Percentiles rank a stretch among this genome's conserved stretches.
Conservation (phyloP, 2,888 invertebrate species). For the Eucera pruinosa region DNA sequence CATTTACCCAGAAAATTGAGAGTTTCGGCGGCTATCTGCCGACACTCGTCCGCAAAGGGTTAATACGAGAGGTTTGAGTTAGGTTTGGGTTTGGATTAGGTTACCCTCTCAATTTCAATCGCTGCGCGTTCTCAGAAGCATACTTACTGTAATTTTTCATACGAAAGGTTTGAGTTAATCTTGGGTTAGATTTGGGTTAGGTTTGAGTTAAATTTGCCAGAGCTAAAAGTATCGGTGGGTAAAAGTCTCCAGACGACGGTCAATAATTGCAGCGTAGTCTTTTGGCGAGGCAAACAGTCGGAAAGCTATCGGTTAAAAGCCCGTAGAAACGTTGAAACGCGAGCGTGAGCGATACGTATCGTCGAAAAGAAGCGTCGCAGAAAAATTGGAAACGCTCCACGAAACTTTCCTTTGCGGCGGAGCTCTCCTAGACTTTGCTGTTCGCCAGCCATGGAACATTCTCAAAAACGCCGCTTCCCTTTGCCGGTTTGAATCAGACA, state of each 20-base stretch:
- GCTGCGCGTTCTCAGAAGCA: too few relatives aligned
- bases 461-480: neutral
- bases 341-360: slow-evolving; percentile 37
- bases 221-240: neutral
- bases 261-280: slow-evolving; percentile 35
- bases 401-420: slow-evolving; percentile 52
- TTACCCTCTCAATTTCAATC: too few relatives aligned
- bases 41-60: too few relatives aligned
- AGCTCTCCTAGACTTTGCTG: neutral
- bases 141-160: too few relatives aligned
- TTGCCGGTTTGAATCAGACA: neutral
- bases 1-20: too few relatives aligned
- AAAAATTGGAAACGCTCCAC: slow-evolving; percentile 65
- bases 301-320: slow-evolving; percentile 62
- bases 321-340: slow-evolving; percentile 44
- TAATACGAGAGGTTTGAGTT: too few relatives aligned
- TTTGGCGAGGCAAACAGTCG: slow-evolving; percentile 22
- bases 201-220: neutral
- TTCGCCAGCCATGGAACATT: slow-evolving; percentile 4
- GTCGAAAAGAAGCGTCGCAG: slow-evolving; percentile 12
- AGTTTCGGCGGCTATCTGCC: too few relatives aligned
- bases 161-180: too few relatives aligned
- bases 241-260: slow-evolving; percentile 25
- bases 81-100: too few relatives aligned
- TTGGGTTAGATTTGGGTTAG: too few relatives aligned